Evolutionary conservation across 2,113 vertebrate genomes (phyloP), one percentile per base, ranked within the genome.

Genomic region (Mandrillus leucophaeus): DNA sequence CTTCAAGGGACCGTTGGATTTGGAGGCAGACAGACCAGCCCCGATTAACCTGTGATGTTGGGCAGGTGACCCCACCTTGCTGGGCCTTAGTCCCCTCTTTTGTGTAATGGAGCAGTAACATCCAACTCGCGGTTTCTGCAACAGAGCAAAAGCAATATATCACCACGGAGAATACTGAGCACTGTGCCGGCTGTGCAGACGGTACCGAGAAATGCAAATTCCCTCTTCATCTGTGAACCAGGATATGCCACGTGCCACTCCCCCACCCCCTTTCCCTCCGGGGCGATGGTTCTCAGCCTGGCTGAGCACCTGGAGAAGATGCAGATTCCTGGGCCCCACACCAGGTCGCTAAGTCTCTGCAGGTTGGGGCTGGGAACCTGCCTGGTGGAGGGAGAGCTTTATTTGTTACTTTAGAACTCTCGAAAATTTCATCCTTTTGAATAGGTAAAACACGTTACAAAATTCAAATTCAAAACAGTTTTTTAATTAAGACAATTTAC

Each of bases 231-330:
- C 22, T 52, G 57, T 5, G 70, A 73, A 59, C 48, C 12, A 0
- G 1, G 50, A 40, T 6, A 12, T 27, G 61, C 25, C 27, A 0
- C 2, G 23, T 0, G 17, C 25, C 5, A 0, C 5, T 30, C 20
- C 22, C 68, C 27, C 8, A 3, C 11, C 50, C 43, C 2, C 22
- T 30, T 68, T 55, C 55, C 17, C 18, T 55, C 5, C 0, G 32
- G n/a, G 70, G 20, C 1, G 0, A 8, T 12, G 32, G 16, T 50
- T 17, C 83, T n/a, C 38, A 11, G 6, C 50, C 57, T n/a, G 45
- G 55, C 75, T 78, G 57, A 78, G 43, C 80, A 18, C 57, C 25
- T 52, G 43, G 32, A n/a, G 82, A 50, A 79, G 40, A 88, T 66
- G 88, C 38, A 59, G 45, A 81, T 68, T 45, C 45, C 87, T 3